Evolutionary conservation across 2,888 invertebrate genomes (phyloP), one percentile per base, ranked within the genome.

Genomic region (Pseudolycoriella hygida): DNA sequence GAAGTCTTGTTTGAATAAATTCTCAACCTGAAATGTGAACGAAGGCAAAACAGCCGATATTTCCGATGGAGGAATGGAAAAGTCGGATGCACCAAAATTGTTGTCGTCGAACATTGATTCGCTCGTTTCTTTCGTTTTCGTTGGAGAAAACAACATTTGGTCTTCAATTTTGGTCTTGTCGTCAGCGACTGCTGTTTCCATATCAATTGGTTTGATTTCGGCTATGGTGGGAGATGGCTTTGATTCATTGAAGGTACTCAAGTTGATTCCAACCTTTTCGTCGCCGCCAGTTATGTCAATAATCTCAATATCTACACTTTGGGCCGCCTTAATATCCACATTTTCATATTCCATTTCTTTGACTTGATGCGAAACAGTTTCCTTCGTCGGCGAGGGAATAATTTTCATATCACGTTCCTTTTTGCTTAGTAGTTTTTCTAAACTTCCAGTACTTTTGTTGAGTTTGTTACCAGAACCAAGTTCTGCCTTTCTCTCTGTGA

Each of bases 101-200:
- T 46, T 42, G 11, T 46, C 46, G 30, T 12, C 15, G 40, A 43
- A 46, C 39, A 46, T 40, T 6, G 43, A 43, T 15, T 78, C 77
- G 17, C 71, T 69, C 18, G 73, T 73, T 53, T 61, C 61, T 11
- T 62, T 68, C 30, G 60, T 58, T 14, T 74, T 72, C 50, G 77
- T 79, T 3, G 82, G 81, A 1, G 81, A 81, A 60, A 80, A 81
- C 58, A 81, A 76, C 1, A 79, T 76, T 39, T 39, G 17, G 6
- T 39, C 39, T 17, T n/a, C 17, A 14, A 39, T 5, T 15, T 15
- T 14, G 3, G 11, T 12, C n/a, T 14, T 14, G 15, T 14, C 15
- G 11, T 14, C 15, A 5, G 15, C 4, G 6, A 15, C 15, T 39
- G 15, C 4, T 3, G 10, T 5, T 15, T 39, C 39, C 15, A 39